phyloP scores from a whole-genome alignment of 1,140 invertebrate genomes.

The Meloidogyne exigua region DNA sequence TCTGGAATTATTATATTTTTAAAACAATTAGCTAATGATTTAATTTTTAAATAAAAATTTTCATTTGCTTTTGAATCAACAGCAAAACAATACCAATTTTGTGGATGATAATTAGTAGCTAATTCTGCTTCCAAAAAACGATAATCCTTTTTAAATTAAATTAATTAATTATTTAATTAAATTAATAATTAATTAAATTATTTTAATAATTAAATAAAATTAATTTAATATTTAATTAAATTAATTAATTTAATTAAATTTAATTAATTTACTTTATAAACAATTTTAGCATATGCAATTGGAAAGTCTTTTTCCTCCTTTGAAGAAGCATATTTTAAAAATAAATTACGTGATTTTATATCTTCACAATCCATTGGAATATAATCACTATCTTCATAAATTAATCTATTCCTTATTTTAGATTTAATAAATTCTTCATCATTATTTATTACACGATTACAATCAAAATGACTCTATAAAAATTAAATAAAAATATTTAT shows the following conservation, averaged over 20 bases:
- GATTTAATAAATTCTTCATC: conserved; percentile 6
- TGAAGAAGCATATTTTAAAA: not conserved
- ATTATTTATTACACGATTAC: not conserved
- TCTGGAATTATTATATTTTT: conserved; percentile 31
- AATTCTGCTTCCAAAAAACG: conserved; percentile 41
- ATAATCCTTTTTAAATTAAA: conserved; percentile 47
- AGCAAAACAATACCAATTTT: conserved; percentile 46
- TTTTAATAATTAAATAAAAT: too few species aligned
- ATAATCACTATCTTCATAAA: not conserved
- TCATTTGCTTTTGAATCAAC: conserved; percentile 32
- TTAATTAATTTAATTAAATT: not conserved
- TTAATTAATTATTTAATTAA: too few species aligned
- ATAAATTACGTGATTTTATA: conserved; percentile 9
- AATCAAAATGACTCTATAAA: not conserved
- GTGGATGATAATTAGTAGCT: conserved; percentile 33
- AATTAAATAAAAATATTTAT: too few species aligned
- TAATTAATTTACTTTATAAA: not conserved
- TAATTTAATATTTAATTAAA: not conserved
- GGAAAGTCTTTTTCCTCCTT: not conserved
- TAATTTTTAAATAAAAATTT: conserved; percentile 33
- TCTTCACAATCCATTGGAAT: conserved; percentile 24
- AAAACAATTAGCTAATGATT: conserved; percentile 34
- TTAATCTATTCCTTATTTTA: not conserved
- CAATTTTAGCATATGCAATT: not conserved
- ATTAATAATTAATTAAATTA: too few species aligned